Evolutionary conservation across 2,888 invertebrate species (phyloP).

Genomic region (Crossocerus cetratus): DNA sequence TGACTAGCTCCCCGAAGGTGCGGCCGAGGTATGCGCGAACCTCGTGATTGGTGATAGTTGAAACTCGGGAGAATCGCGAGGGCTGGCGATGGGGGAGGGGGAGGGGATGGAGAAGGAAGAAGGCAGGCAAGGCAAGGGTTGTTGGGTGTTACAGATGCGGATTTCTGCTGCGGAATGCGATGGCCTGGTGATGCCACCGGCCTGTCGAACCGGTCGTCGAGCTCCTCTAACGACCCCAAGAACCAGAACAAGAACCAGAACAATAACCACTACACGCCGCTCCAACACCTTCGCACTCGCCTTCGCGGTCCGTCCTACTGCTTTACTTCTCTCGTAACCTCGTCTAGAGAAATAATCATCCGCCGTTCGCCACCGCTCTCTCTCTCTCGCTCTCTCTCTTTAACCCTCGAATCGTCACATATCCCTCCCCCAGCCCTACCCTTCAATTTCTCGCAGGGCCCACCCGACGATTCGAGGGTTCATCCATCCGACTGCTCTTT

Average conservation of each 20-base stretch:
- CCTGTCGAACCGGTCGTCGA: slow-evolving; percentile 72
- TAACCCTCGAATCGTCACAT: neutral
- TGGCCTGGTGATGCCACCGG: slow-evolving; percentile 85
- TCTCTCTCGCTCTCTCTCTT: no score
- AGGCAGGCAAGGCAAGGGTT: slow-evolving; percentile 58
- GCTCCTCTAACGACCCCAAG: slow-evolving; percentile 68
- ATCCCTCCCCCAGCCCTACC: no score
- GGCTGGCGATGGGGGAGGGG: no score
- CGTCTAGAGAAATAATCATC: slow-evolving; percentile 28
- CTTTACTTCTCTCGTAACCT: slow-evolving; percentile 62
- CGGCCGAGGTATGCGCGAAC: no score
- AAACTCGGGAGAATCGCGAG: no score
- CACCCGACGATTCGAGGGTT: no score
- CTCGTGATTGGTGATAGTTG: no score
- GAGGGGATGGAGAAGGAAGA: neutral
- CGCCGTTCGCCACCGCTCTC: neutral
- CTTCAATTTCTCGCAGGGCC: no score
- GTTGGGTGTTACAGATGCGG: slow-evolving; percentile 88
- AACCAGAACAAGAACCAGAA: slow-evolving; percentile 74
- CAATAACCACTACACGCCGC: slow-evolving; percentile 76
- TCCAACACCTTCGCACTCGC: slow-evolving; percentile 76
- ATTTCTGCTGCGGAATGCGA: slow-evolving; percentile 92
- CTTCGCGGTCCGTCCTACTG: slow-evolving; percentile 75
- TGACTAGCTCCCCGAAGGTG: no score
- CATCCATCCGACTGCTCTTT: no score